Conservation (phyloP, 2,113 vertebrate species). For the Noctilio leporinus region DNA sequence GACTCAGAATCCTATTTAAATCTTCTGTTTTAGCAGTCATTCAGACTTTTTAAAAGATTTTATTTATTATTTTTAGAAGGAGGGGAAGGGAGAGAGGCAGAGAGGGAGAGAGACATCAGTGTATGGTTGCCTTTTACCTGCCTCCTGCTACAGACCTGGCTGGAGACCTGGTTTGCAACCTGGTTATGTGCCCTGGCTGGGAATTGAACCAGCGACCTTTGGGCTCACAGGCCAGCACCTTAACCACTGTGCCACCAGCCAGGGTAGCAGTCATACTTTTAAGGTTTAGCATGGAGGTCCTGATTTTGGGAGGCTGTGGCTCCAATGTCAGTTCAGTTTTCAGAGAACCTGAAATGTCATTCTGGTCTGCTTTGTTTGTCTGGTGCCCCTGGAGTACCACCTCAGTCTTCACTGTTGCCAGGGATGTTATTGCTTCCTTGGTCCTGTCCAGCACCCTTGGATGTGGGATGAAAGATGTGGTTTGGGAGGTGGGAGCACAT, state of each 20-base stretch:
- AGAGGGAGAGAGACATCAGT: no score
- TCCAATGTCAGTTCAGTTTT: background rate
- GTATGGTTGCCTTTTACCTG: no score
- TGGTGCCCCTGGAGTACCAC: background rate
- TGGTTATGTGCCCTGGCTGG: no score
- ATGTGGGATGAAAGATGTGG: no score
- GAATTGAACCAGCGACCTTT: no score
- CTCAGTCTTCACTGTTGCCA: background rate
- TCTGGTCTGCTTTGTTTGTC: background rate
- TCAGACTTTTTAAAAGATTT: background rate
- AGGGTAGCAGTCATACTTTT: background rate
- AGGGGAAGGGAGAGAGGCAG: no score
- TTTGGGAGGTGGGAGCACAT: background rate
- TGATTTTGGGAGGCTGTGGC: background rate
- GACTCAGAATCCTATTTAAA: background rate
- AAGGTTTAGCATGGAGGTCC: background rate
- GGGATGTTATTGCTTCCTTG: background rate
- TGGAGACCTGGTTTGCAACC: no score
- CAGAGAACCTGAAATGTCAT: background rate
- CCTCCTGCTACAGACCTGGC: no score
- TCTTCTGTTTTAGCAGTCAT: background rate
- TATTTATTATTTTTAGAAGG: no score
- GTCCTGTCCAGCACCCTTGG: background rate
- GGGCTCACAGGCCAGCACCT: no score
- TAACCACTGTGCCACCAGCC: no score